These are phyloP conservation scores for Dryococelus australis DNA, from an alignment of 2,888 invertebrate species.

Conservation along the genomic window DNA sequence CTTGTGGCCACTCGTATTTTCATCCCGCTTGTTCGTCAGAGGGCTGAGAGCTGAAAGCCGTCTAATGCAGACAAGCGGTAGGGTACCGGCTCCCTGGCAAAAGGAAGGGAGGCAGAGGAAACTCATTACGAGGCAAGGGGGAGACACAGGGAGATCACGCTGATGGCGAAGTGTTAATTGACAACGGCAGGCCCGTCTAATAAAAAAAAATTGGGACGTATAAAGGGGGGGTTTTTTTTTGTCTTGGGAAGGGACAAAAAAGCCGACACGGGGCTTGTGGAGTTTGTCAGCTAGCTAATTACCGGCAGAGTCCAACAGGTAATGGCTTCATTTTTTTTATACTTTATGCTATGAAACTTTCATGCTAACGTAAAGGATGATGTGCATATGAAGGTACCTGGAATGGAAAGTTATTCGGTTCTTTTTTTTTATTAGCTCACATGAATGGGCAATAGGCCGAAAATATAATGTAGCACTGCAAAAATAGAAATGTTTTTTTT, in stretches of 20 bases:
- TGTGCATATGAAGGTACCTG: too few relatives aligned
- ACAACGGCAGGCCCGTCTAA: background rate
- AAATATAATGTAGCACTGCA: too few relatives aligned
- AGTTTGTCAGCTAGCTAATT: slow-evolving; percentile 16
- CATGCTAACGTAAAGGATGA: background rate
- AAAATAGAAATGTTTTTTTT: too few relatives aligned
- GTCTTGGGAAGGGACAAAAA: background rate
- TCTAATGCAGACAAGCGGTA: background rate
- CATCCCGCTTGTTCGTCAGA: background rate
- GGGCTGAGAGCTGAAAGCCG: background rate
- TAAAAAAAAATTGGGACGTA: background rate
- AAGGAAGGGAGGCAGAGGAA: background rate
- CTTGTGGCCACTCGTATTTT: too few relatives aligned
- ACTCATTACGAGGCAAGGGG: background rate
- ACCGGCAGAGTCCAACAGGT: background rate
- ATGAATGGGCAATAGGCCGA: too few relatives aligned
- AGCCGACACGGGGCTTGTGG: background rate
- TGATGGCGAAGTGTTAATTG: background rate
- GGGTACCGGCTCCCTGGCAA: background rate
- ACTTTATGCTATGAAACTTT: background rate
- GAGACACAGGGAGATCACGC: background rate
- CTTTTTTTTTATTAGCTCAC: too few relatives aligned
- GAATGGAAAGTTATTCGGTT: too few relatives aligned
- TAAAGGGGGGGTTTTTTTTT: background rate
- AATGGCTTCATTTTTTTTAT: background rate